Percentiles rank a stretch among this genome's conserved stretches.
phyloP scores from a whole-genome alignment of 2,888 invertebrate species.

The Leucoma salicis region DNA sequence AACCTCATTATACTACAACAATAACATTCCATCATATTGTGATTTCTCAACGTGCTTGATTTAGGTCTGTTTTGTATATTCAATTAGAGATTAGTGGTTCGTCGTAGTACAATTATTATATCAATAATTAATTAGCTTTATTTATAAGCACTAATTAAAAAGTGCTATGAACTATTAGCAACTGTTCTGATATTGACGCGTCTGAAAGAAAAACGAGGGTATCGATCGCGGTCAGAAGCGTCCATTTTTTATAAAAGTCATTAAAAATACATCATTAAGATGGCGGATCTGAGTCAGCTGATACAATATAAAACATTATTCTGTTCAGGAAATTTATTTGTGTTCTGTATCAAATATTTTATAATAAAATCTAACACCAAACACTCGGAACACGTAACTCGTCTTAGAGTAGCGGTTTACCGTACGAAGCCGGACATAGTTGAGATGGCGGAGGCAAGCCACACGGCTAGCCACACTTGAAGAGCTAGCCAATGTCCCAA shows the following conservation, averaged over 20 bases:
- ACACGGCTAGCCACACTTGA: conserved; percentile 29
- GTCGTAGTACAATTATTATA: too few relatives aligned
- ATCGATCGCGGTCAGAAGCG: too few relatives aligned
- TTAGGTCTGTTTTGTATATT: neutral
- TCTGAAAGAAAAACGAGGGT: too few relatives aligned
- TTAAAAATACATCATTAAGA: too few relatives aligned
- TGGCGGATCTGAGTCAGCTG: too few relatives aligned
- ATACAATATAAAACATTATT: neutral
- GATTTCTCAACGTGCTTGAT: neutral
- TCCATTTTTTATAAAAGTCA: too few relatives aligned
- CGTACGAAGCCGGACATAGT: conserved; percentile 37
- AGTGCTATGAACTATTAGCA: too few relatives aligned
- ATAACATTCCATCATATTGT: neutral
- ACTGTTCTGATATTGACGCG: too few relatives aligned
- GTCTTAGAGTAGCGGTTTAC: conserved; percentile 39
- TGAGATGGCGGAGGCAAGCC: conserved; percentile 37
- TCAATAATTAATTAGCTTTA: too few relatives aligned
- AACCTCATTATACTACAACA: neutral
- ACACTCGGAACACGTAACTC: conserved; percentile 5
- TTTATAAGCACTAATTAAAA: too few relatives aligned
- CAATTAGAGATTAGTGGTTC: neutral
- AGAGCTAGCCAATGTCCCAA: conserved; percentile 18
- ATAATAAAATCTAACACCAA: conserved; percentile 4
- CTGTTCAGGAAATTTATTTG: neutral
- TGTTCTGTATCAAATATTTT: neutral